A percentile compares a stretch with the other conserved stretches of the same genome.
Evolutionary conservation across 92 coral and sea anemone species (phyloP).

Genomic region (Zoanthus sociatus): DNA sequence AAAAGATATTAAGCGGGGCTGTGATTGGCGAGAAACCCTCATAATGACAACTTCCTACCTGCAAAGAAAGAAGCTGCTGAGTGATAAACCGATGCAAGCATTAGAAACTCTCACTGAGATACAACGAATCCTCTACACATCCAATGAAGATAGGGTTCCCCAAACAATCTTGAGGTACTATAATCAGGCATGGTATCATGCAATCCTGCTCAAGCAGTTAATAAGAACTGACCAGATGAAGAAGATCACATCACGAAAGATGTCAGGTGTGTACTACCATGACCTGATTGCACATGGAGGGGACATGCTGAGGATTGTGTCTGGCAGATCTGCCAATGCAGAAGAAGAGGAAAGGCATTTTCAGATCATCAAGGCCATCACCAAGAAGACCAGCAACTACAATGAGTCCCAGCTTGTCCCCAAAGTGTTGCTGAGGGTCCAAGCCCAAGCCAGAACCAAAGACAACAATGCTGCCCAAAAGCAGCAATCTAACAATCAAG

Average conservation of each 20-base stretch:
- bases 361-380: no score
- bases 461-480: conserved; percentile 32
- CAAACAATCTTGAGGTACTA: conserved; percentile 27
- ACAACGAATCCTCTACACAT: not conserved
- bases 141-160: conserved; percentile 24
- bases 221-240: not conserved
- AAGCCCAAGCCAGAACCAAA: conserved; percentile 24
- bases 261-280: conserved; percentile 68
- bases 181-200: no score
- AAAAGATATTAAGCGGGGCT: no score
- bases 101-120: no score
- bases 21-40: no score
- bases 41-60: no score
- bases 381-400: no score
- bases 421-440: conserved; percentile 31
- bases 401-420: conserved; percentile 7
- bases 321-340: conserved; percentile 47
- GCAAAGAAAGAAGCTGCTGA: no score
- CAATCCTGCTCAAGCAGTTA: conserved; percentile 34
- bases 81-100: no score
- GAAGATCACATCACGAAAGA: no score
- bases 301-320: conserved; percentile 22
- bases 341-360: not conserved
- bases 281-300: conserved; percentile 50
- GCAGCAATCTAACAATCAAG: conserved; percentile 50